Conservation (phyloP, 2,797 vertebrate genomes). For the Bryconaethiops microstoma region DNA sequence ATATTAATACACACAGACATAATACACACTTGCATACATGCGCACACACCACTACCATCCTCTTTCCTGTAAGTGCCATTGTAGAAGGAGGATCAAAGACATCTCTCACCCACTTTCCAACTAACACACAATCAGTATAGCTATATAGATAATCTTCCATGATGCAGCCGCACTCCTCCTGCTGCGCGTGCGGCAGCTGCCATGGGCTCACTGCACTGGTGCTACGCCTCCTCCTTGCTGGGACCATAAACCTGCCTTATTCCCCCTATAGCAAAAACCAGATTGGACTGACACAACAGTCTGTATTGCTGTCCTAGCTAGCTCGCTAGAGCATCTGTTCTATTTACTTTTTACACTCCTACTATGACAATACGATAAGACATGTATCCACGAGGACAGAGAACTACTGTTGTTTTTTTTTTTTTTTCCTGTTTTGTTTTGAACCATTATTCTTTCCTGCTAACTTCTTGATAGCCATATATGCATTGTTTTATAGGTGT, state of each 20-base stretch:
- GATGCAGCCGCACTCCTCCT: slow-evolving; percentile 74
- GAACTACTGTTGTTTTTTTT: slow-evolving; percentile 79
- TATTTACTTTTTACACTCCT: slow-evolving; percentile 81
- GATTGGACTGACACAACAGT: slow-evolving; percentile 38
- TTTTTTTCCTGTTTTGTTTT: slow-evolving; percentile 34
- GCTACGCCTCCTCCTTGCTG: slow-evolving; percentile 80
- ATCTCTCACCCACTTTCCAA: slow-evolving; percentile 45
- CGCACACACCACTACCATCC: slow-evolving; percentile 37
- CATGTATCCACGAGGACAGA: slow-evolving; percentile 83
- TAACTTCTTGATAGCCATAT: slow-evolving; percentile 83
- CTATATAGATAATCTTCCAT: slow-evolving; percentile 83
- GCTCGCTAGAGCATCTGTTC: slow-evolving; percentile 79
- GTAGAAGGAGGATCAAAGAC: slow-evolving; percentile 60
- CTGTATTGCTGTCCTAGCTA: slow-evolving; percentile 12
- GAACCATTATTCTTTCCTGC: slow-evolving; percentile 62
- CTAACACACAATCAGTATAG: slow-evolving; percentile 76
- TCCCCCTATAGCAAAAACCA: slow-evolving; percentile 72
- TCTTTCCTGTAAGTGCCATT: slow-evolving; percentile 77
- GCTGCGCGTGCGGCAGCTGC: slow-evolving; percentile 74
- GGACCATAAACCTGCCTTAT: slow-evolving; percentile 89
- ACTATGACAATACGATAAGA: slow-evolving; percentile 80
- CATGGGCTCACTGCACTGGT: slow-evolving; percentile 79
- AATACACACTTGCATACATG: neutral
- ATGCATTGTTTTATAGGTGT: slow-evolving; percentile 94
- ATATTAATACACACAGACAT: slow-evolving; percentile 26